Percentiles rank a stretch among this genome's conserved stretches.
These are phyloP conservation scores for Hycleus cichorii DNA, from an alignment of 1,140 invertebrate genomes.

Conservation along the genomic window DNA sequence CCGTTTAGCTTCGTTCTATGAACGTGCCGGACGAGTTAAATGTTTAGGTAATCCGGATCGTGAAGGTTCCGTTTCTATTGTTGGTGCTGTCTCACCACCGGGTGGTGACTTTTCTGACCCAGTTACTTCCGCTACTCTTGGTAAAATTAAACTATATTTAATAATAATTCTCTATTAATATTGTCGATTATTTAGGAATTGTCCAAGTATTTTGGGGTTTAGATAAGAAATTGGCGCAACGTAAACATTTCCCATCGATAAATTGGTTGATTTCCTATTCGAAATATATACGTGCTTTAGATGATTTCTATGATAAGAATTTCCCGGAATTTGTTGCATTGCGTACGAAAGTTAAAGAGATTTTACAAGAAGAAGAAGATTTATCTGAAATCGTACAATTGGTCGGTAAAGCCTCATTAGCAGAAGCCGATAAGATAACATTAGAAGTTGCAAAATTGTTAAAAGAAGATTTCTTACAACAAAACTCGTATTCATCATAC, in stretches of 20 bases:
- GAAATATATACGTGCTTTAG: conserved; percentile 96
- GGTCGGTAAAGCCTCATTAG: conserved; percentile 97
- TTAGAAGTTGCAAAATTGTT: conserved; percentile 96
- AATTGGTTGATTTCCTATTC: conserved; percentile 99
- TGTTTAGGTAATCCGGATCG: conserved; percentile 97
- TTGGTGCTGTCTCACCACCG: conserved; percentile 98
- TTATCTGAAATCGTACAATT: conserved; percentile 99
- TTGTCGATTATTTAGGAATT: conserved; percentile 59
- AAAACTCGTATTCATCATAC: conserved; percentile 68
- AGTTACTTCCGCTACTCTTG: conserved; percentile 94
- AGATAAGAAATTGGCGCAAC: conserved; percentile 98
- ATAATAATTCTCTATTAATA: background rate
- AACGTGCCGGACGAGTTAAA: conserved; percentile 95
- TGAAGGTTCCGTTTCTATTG: conserved; percentile 97
- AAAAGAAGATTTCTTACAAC: conserved; percentile 99
- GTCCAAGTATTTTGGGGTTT: conserved; percentile 99
- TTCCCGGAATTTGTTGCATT: conserved; percentile 97
- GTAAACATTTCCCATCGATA: conserved; percentile 99
- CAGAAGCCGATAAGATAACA: conserved; percentile 98
- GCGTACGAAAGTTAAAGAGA: conserved; percentile 90
- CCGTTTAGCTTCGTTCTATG: conserved; percentile 97
- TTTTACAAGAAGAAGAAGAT: conserved; percentile 97
- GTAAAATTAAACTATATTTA: conserved; percentile 8
- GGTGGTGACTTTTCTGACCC: conserved; percentile 99
- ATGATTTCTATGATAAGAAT: conserved; percentile 99